These are phyloP conservation scores for Rynchops niger DNA, from an alignment of 2,113 vertebrate species.

Conservation along the genomic window DNA sequence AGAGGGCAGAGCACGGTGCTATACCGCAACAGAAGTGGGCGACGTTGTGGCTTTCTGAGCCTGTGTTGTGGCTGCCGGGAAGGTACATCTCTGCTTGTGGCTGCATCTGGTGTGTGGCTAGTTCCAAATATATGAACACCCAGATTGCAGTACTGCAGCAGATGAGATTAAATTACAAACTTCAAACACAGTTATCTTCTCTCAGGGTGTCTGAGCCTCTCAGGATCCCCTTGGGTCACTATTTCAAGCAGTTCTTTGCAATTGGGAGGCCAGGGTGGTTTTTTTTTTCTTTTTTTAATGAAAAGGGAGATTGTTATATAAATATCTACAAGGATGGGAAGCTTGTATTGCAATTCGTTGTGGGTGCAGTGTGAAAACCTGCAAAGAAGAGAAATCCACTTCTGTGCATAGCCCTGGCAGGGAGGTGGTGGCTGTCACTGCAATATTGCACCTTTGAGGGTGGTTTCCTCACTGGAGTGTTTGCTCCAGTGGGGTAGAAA, in stretches of 20 bases:
- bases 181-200: background rate
- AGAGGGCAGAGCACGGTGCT: rapidly evolving
- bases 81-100: background rate
- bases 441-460: background rate
- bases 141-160: background rate
- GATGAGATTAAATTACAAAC: background rate
- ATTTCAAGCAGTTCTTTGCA: background rate
- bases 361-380: background rate
- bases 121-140: background rate
- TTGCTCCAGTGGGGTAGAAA: background rate
- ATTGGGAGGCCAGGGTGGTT: background rate
- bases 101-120: background rate
- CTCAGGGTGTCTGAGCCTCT: background rate
- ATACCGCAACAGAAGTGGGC: background rate
- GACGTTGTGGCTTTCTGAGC: background rate
- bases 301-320: background rate
- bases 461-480: background rate
- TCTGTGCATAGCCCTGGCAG: rapidly evolving
- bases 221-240: background rate
- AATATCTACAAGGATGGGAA: background rate
- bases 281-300: background rate
- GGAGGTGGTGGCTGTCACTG: background rate
- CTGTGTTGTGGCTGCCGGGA: rapidly evolving
- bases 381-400: background rate
- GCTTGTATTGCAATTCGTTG: background rate